These are phyloP conservation scores for Selene dorsalis DNA, from an alignment of 2,797 vertebrate species.

Conservation along the genomic window DNA sequence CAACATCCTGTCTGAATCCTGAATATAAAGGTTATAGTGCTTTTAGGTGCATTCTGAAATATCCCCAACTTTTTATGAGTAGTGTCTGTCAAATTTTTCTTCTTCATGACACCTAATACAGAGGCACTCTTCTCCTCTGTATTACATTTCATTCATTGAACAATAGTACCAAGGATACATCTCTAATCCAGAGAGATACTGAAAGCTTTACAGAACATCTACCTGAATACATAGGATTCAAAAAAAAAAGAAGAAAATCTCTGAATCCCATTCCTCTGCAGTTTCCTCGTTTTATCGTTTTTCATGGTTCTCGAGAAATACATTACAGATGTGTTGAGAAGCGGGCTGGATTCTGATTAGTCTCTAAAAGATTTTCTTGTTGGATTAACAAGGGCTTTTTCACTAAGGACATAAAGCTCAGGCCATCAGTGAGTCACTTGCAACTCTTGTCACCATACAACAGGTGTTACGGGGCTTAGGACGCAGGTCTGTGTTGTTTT, in stretches of 20 bases:
- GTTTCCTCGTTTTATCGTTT: neutral
- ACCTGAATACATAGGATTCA: neutral
- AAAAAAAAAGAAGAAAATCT: neutral
- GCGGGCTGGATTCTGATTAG: constrained; percentile 10
- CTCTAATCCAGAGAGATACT: constrained; percentile 4
- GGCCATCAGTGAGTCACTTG: neutral
- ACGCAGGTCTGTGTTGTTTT: too few relatives aligned
- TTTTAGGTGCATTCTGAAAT: too few relatives aligned
- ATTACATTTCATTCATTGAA: constrained; percentile 3
- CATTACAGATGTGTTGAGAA: constrained; percentile 9
- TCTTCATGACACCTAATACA: neutral
- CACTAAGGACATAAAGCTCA: neutral
- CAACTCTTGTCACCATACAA: neutral
- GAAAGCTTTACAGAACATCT: constrained; percentile 16
- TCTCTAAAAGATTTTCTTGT: constrained; percentile 12
- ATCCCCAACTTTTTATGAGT: too few relatives aligned
- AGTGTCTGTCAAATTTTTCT: neutral
- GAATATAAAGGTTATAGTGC: too few relatives aligned
- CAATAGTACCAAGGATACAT: neutral
- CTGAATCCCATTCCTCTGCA: neutral
- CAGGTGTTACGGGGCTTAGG: too few relatives aligned
- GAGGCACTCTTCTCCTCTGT: neutral
- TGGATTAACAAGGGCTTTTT: constrained; percentile 20
- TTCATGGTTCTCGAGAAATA: constrained; percentile 22
- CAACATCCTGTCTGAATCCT: too few relatives aligned